phyloP scores from a whole-genome alignment of 2,888 invertebrate genomes.

The Sarcophaga rosellei region DNA sequence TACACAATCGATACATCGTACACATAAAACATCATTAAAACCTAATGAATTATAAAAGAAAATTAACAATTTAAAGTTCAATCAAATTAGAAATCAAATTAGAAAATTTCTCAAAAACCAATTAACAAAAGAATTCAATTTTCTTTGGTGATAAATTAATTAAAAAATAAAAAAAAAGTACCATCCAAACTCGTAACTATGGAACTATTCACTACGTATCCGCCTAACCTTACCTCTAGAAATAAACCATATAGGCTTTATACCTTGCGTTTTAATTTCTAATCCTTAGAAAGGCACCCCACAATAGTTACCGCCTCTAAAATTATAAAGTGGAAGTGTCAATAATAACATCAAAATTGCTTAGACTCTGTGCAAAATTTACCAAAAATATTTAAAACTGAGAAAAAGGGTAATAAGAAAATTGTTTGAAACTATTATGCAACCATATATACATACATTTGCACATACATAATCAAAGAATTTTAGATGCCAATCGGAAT shows the following conservation, averaged over 20 bases:
- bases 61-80: not conserved
- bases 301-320: slow-evolving; percentile 58
- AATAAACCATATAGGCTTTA: too few species aligned
- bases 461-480: slow-evolving; percentile 24
- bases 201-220: too few species aligned
- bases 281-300: slow-evolving; percentile 46
- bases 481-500: not conserved
- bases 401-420: not conserved
- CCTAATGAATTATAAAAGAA: not conserved
- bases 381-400: not conserved
- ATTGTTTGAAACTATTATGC: too few species aligned
- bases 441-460: too few species aligned
- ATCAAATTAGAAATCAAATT: not conserved
- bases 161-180: slow-evolving; percentile 48
- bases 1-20: too few species aligned
- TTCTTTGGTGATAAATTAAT: slow-evolving; percentile 58
- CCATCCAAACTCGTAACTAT: too few species aligned
- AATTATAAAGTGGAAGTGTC: slow-evolving; percentile 72
- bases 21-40: not conserved
- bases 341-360: slow-evolving; percentile 78
- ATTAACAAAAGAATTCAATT: not conserved
- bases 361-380: slow-evolving; percentile 69
- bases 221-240: too few species aligned
- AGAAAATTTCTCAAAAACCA: not conserved
- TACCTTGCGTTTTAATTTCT: not conserved